Percentiles rank a stretch among this genome's conserved stretches.
These are phyloP conservation scores for Anguilla rostrata DNA, from an alignment of 2,113 vertebrate species.

Conservation along the genomic window DNA sequence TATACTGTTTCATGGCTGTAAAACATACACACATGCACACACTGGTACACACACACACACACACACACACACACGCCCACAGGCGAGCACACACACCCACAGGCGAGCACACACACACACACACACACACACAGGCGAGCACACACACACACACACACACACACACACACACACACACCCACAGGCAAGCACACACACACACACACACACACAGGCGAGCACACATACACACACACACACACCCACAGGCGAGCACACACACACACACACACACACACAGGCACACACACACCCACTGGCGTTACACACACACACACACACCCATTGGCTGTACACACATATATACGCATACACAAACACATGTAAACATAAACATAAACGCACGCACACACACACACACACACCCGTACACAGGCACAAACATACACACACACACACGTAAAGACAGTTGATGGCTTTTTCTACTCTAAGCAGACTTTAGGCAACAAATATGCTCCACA, in stretches of 20 bases:
- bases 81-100: neutral
- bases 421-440: neutral
- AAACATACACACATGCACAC: neutral
- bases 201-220: too few relatives aligned
- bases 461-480: neutral
- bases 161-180: neutral
- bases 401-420: neutral
- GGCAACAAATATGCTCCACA: neutral
- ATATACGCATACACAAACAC: neutral
- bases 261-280: neutral
- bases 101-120: neutral
- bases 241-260: neutral
- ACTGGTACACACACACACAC: neutral
- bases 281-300: neutral
- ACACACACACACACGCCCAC: constrained; percentile 27
- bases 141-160: neutral
- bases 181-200: neutral
- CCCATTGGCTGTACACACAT: neutral
- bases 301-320: neutral
- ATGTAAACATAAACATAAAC: too few relatives aligned
- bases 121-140: neutral
- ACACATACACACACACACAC: neutral
- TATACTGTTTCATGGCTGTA: neutral
- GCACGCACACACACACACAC: neutral
- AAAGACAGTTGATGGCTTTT: neutral